Conservation (phyloP, 2,113 vertebrate genomes). For the Cyanoliseus patagonus region DNA sequence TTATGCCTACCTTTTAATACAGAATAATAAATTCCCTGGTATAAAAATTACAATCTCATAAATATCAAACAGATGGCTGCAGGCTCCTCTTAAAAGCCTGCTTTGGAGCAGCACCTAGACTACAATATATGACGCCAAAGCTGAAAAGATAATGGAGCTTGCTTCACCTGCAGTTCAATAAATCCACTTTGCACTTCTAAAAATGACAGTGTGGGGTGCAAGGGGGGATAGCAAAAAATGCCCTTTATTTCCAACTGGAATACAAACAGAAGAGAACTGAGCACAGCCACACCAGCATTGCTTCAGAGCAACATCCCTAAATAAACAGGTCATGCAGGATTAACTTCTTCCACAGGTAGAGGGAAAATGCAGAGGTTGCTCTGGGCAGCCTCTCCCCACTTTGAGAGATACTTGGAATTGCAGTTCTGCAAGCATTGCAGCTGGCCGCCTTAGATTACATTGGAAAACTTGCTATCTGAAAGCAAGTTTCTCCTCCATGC, state of each 20-base stretch:
- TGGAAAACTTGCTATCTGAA: neutral
- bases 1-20: constrained; percentile 44
- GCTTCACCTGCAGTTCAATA: constrained; percentile 6
- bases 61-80: constrained; percentile 46
- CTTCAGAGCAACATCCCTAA: neutral
- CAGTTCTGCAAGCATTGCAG: neutral
- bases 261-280: neutral
- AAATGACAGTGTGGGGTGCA: neutral
- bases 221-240: neutral
- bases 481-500: neutral
- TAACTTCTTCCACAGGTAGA: neutral
- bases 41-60: constrained; percentile 53
- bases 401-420: neutral
- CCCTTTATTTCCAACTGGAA: neutral
- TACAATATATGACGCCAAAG: neutral
- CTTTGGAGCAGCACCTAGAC: constrained; percentile 17
- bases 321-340: neutral
- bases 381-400: neutral
- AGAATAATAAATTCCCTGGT: constrained; percentile 41
- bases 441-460: neutral
- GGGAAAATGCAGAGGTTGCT: neutral
- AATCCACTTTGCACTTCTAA: neutral
- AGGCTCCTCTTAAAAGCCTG: neutral
- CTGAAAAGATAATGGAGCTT: constrained; percentile 14
- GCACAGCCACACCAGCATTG: neutral